phyloP scores from a whole-genome alignment of 2,888 invertebrate genomes.

The Macaria notata region DNA sequence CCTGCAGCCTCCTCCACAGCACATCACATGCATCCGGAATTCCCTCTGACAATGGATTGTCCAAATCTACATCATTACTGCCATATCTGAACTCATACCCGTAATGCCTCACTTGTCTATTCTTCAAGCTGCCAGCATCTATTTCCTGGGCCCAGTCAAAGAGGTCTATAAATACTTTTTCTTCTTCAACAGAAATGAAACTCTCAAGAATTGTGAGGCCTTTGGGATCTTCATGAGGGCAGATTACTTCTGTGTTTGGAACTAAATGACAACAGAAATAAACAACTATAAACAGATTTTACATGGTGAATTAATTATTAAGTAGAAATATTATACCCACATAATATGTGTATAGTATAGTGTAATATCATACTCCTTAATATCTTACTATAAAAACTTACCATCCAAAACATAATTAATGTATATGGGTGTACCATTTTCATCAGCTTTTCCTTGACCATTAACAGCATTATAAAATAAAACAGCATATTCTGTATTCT shows the following conservation, averaged over 20 bases:
- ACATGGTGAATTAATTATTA: too few species aligned
- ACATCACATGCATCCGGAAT: conserved; percentile 88
- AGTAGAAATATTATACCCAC: too few species aligned
- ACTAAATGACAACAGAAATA: conserved; percentile 50
- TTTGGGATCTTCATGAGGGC: conserved; percentile 75
- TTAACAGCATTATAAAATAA: conserved; percentile 83
- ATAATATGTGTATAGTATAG: too few species aligned
- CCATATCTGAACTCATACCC: conserved; percentile 96
- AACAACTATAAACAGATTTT: too few species aligned
- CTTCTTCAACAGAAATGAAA: conserved; percentile 88
- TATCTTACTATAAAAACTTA: conserved; percentile 49
- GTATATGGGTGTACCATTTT: conserved; percentile 84
- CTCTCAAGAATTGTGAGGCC: conserved; percentile 87
- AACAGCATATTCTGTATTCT: conserved; percentile 71
- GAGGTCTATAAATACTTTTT: conserved; percentile 80
- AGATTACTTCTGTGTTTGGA: conserved; percentile 59
- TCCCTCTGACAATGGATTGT: conserved; percentile 83
- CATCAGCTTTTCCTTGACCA: conserved; percentile 81
- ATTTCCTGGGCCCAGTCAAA: conserved; percentile 76
- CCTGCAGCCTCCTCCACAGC: conserved; percentile 83
- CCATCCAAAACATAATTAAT: conserved; percentile 84
- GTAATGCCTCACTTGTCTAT: conserved; percentile 93
- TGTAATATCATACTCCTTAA: too few species aligned
- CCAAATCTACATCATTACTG: conserved; percentile 91
- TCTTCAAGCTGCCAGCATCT: conserved; percentile 83